These are phyloP conservation scores for Antigone vipio DNA, from an alignment of 2,113 vertebrate species.

Conservation along the genomic window DNA sequence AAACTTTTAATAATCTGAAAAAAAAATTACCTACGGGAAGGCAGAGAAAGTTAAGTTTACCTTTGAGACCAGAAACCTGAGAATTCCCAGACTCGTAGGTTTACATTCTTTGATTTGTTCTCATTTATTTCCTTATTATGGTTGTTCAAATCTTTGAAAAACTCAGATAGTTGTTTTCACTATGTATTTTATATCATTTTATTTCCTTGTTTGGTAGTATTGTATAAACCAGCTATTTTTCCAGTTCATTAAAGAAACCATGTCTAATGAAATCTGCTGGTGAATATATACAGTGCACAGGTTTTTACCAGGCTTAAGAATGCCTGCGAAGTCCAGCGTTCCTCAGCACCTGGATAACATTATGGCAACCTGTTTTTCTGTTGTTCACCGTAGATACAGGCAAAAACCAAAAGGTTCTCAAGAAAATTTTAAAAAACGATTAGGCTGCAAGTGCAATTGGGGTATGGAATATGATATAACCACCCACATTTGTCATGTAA, in stretches of 20 bases:
- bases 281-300: rapidly evolving
- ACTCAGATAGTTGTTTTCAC: neutral
- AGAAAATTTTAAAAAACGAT: neutral
- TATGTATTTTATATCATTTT: neutral
- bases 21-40: neutral
- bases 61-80: neutral
- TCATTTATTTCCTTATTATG: neutral
- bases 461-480: neutral
- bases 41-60: neutral
- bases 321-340: neutral
- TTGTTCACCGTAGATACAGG: rapidly evolving
- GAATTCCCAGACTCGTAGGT: neutral
- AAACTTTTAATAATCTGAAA: neutral
- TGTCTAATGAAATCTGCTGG: neutral
- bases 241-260: neutral
- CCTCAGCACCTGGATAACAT: neutral
- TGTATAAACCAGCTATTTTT: neutral
- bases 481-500: neutral
- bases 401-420: neutral
- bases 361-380: neutral
- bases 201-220: neutral
- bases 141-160: neutral
- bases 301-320: neutral
- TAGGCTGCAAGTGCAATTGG: neutral
- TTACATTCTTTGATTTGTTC: neutral